A percentile compares a stretch with the other conserved stretches of the same genome.
phyloP scores from a whole-genome alignment of 2,113 vertebrate species.

The Sialia sialis region DNA sequence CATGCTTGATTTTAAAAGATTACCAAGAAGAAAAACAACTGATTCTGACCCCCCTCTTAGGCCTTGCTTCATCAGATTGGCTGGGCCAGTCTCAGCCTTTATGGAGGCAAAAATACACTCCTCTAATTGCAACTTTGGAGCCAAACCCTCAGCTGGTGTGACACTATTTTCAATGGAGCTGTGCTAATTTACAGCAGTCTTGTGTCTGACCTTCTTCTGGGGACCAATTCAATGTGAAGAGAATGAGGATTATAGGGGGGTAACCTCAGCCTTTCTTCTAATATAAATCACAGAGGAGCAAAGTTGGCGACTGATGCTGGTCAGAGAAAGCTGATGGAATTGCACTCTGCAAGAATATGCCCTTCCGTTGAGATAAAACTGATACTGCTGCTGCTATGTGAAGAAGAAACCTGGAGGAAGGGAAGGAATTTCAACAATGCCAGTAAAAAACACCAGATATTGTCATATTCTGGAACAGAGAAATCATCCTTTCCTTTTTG shows the following conservation, averaged over 20 bases:
- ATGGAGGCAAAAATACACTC: neutral
- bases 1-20: neutral
- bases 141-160: conserved; percentile 6
- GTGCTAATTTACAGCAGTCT: conserved; percentile 18
- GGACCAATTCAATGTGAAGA: neutral
- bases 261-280: conserved; percentile 18
- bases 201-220: conserved; percentile 18
- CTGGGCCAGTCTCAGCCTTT: neutral
- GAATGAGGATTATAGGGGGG: neutral
- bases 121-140: neutral
- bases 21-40: neutral
- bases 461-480: neutral
- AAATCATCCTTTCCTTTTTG: neutral
- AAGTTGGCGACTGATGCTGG: neutral
- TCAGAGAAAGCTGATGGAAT: neutral
- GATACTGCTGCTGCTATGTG: neutral
- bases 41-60: neutral
- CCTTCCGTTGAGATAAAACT: neutral
- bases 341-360: neutral
- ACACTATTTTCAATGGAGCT: neutral
- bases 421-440: conserved; percentile 23
- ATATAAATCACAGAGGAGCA: conserved; percentile 16
- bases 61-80: neutral
- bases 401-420: conserved; percentile 6
- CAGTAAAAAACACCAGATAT: neutral